Evolutionary conservation across 2,797 vertebrate genomes (phyloP).

Genomic region (Gallirallus australis): DNA sequence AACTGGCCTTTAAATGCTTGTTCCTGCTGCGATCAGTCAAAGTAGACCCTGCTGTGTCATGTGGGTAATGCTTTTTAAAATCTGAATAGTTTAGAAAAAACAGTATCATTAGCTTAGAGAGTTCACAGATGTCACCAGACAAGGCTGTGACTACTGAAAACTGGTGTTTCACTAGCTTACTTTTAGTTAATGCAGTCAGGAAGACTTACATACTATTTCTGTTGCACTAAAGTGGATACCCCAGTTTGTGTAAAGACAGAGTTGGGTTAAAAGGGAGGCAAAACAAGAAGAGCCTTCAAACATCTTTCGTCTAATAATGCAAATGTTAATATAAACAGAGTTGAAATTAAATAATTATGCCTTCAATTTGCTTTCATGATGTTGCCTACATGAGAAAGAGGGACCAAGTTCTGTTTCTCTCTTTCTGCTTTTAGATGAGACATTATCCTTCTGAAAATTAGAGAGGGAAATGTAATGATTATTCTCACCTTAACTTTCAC

Average conservation of each 20-base stretch:
- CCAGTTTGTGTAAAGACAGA: not conserved
- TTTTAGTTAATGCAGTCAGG: not conserved
- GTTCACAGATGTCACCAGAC: slow-evolving; percentile 16
- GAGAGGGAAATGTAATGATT: not conserved
- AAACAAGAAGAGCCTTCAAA: not conserved
- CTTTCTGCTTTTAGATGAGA: not conserved
- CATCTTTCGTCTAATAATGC: not conserved
- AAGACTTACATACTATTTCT: not conserved
- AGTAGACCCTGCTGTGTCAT: slow-evolving; percentile 6
- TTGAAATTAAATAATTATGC: not conserved
- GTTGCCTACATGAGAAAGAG: not conserved
- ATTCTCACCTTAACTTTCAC: not conserved
- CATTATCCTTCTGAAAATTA: not conserved
- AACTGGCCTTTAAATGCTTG: slow-evolving; percentile 12
- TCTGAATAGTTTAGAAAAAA: slow-evolving; percentile 24
- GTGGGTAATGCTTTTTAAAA: slow-evolving; percentile 32
- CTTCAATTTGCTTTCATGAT: not conserved
- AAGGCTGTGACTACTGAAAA: not conserved
- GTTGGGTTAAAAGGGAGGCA: not conserved
- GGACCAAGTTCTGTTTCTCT: not conserved
- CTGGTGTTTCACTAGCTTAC: not conserved
- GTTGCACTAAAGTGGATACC: not conserved
- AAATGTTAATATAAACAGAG: not conserved
- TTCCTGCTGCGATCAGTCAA: slow-evolving; percentile 29
- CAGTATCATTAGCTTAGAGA: slow-evolving; percentile 14